Percentiles rank a stretch among this genome's conserved stretches.
phyloP scores from a whole-genome alignment of 2,797 vertebrate species.

The Bothrops alternatus region DNA sequence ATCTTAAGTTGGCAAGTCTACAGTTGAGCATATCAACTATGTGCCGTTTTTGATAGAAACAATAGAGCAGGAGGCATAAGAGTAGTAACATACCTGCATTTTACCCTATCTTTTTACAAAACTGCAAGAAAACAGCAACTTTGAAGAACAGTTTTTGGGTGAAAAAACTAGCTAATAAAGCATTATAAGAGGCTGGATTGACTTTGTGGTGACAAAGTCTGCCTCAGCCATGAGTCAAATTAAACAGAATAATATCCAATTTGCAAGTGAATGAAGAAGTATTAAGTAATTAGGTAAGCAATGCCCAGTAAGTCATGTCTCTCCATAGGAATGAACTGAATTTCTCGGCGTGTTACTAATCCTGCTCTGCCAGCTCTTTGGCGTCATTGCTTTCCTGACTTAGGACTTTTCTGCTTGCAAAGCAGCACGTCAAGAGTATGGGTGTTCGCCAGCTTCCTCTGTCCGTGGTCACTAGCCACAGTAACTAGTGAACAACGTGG shows the following conservation, averaged over 20 bases:
- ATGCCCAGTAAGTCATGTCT: not conserved
- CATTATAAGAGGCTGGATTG: not conserved
- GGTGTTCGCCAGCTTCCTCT: slow-evolving; percentile 49
- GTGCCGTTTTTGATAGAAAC: not conserved
- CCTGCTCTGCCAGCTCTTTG: slow-evolving; percentile 48
- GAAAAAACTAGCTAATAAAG: not conserved
- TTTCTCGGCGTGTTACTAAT: slow-evolving; percentile 54
- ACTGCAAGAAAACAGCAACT: not conserved
- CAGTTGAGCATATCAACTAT: not conserved
- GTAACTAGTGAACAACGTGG: not conserved
- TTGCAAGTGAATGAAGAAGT: not conserved
- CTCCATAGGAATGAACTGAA: slow-evolving; percentile 32
- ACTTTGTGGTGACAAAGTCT: not conserved
- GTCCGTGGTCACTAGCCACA: slow-evolving; percentile 40
- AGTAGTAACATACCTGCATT: not conserved
- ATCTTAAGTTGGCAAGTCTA: not conserved
- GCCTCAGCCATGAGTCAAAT: not conserved
- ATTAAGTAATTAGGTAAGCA: not conserved
- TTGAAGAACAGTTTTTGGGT: not conserved
- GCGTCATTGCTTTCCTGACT: slow-evolving; percentile 69
- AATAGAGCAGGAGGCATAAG: not conserved
- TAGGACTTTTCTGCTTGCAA: slow-evolving; percentile 70
- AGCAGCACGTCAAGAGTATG: slow-evolving; percentile 61
- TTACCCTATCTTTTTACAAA: not conserved
- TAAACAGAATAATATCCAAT: not conserved